Evolutionary conservation across 92 coral and sea anemone species (phyloP), one percentile per base, ranked within the genome.

Genomic region (Galaxea fascicularis): DNA sequence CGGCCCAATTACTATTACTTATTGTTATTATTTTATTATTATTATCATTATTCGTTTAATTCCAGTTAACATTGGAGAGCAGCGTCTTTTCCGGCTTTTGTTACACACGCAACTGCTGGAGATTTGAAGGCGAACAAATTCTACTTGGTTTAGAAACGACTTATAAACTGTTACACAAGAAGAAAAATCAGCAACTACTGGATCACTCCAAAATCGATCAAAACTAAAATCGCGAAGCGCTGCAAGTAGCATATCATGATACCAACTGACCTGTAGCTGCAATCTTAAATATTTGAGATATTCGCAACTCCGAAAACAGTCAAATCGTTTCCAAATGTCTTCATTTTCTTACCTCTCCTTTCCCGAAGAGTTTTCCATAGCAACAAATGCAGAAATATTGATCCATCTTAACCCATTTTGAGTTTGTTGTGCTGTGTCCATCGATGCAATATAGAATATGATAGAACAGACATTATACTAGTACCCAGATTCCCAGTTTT

Each of bases 321-420:
- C 17, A 65, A 44, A 24, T 22, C 25, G 18, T 63, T 45, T 14
- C 3, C 11, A 65, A 20, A 46, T 21, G 25, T 10, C 39, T 29
- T 0, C 14, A 20, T 60, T 20, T 41, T 30, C 44, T 56, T 54
- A 83, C 87, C 87, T 83, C 87, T 63, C 74, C 74, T 49, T 29
- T 63, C 17, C 82, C 74, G 65, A 73, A 83, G 7, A 74, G 62
- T 29, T 15, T 83, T 63, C 87, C 87, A 74, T 63, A 74, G 82
- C 87, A 83, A 46, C 87, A 83, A 30, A 83, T 17, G 54, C 73
- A 73, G 44, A 63, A 74, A n/a, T 46, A 82, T 9, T 70, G 45
- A 25, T 14, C 78, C 86, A 82, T 82, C 29, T 82, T 71, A 82
- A 57, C 71, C 78, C 86, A 82, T 82, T 41, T 58, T 69, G 56